phyloP scores from a whole-genome alignment of 2,888 invertebrate species.

The Andrena fulva region DNA sequence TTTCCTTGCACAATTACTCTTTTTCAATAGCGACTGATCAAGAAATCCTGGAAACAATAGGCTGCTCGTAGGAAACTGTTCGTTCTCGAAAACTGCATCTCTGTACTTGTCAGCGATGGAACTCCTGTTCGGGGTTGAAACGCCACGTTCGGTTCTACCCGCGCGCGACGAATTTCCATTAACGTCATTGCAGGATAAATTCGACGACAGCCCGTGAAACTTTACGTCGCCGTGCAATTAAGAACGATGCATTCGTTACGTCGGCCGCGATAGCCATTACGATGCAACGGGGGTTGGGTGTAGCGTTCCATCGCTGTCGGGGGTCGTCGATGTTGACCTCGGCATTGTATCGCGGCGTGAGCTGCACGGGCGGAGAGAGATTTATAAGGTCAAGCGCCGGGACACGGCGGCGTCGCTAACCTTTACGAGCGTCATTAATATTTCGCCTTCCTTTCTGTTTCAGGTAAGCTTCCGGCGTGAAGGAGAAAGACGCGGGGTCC shows the following conservation, averaged over 20 bases:
- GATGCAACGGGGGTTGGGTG: conserved; percentile 23
- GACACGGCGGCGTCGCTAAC: conserved; percentile 59
- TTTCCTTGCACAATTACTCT: neutral
- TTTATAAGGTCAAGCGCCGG: conserved; percentile 65
- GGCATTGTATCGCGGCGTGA: conserved; percentile 37
- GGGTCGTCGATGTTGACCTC: conserved; percentile 57
- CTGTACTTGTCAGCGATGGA: no score
- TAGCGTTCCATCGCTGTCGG: conserved; percentile 34
- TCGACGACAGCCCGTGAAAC: conserved; percentile 18
- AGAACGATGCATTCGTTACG: conserved; percentile 42
- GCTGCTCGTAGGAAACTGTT: no score
- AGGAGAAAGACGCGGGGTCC: conserved; percentile 37
- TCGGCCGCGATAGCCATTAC: conserved; percentile 27
- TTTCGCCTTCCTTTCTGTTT: conserved; percentile 66
- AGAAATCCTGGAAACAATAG: no score
- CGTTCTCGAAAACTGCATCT: no score
- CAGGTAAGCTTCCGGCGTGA: conserved; percentile 64
- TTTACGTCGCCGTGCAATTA: conserved; percentile 39
- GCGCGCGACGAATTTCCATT: conserved; percentile 15
- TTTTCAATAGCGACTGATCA: no score
- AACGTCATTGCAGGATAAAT: conserved; percentile 32
- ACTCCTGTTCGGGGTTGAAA: no score
- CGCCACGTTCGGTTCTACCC: conserved; percentile 12
- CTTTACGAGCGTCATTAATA: conserved; percentile 70
- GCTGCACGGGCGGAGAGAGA: conserved; percentile 43